phyloP scores from a whole-genome alignment of 2,888 invertebrate genomes.

The Branchellion lobata region DNA sequence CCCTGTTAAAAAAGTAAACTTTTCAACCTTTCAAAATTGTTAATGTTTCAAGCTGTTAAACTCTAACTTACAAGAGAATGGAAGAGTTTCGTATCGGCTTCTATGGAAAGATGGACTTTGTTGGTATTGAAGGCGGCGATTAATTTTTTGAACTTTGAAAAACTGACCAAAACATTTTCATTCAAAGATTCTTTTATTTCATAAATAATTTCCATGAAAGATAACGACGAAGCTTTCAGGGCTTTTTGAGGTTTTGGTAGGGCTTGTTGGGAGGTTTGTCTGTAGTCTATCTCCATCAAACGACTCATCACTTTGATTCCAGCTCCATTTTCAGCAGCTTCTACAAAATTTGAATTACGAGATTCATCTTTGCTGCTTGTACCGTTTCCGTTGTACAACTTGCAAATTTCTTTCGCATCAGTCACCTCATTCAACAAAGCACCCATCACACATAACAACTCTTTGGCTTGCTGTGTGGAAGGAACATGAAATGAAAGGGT shows the following conservation, averaged over 20 bases:
- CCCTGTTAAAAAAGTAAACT: constrained; percentile 1
- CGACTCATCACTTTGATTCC: too few species aligned
- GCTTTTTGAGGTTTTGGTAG: not conserved
- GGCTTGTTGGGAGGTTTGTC: too few species aligned
- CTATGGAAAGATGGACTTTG: not conserved
- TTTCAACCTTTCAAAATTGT: not conserved
- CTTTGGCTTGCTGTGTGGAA: not conserved
- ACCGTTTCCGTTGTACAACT: not conserved
- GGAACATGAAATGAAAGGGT: too few species aligned
- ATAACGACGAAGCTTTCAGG: not conserved
- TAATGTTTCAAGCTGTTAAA: not conserved
- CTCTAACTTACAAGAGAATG: not conserved
- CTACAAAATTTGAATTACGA: too few species aligned
- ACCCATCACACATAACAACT: not conserved
- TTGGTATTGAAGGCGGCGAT: too few species aligned
- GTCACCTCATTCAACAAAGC: not conserved
- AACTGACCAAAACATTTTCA: too few species aligned
- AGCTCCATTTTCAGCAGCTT: too few species aligned
- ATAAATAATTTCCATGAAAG: not conserved
- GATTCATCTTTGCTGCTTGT: too few species aligned
- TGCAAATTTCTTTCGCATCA: not conserved
- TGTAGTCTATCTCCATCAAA: too few species aligned
- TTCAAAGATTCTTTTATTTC: not conserved
- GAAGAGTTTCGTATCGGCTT: not conserved
- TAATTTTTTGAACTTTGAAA: too few species aligned